phyloP scores from a whole-genome alignment of 2,888 invertebrate species.

The Deilephila porcellus region DNA sequence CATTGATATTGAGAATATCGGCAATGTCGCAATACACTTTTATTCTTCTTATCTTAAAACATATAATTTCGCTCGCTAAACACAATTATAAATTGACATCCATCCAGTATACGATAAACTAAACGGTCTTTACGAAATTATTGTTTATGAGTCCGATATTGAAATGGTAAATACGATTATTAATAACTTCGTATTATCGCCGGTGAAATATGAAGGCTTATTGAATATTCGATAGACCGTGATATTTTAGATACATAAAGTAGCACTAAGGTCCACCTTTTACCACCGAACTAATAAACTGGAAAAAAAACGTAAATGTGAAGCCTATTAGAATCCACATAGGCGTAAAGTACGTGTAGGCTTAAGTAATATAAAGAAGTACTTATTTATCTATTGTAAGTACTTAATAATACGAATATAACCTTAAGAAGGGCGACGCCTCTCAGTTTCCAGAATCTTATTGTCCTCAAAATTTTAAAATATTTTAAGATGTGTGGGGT shows the following conservation, averaged over 20 bases:
- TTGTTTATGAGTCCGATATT: conserved; percentile 17
- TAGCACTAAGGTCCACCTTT: not conserved
- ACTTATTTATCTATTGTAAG: not conserved
- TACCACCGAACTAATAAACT: not conserved
- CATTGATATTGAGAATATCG: not conserved
- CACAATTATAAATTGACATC: conserved; percentile 19
- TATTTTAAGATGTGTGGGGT: not conserved
- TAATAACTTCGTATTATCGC: conserved; percentile 15
- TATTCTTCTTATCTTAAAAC: conserved; percentile 3
- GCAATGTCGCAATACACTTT: not conserved
- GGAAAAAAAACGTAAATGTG: not conserved
- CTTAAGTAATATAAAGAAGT: not conserved
- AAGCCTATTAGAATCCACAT: not conserved
- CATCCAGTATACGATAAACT: conserved; percentile 4
- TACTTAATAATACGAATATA: not conserved
- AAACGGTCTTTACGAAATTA: conserved; percentile 13
- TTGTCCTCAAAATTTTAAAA: not conserved
- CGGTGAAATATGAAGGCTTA: conserved; percentile 1
- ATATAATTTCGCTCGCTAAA: not conserved
- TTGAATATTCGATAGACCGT: not conserved
- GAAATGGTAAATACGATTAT: conserved; percentile 18
- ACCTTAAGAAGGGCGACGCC: not conserved
- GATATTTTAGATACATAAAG: not conserved
- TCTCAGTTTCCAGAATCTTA: not conserved
- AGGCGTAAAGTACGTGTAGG: not conserved